Evolutionary conservation across 2,888 invertebrate species (phyloP).

Genomic region (Anoncus sp.): DNA sequence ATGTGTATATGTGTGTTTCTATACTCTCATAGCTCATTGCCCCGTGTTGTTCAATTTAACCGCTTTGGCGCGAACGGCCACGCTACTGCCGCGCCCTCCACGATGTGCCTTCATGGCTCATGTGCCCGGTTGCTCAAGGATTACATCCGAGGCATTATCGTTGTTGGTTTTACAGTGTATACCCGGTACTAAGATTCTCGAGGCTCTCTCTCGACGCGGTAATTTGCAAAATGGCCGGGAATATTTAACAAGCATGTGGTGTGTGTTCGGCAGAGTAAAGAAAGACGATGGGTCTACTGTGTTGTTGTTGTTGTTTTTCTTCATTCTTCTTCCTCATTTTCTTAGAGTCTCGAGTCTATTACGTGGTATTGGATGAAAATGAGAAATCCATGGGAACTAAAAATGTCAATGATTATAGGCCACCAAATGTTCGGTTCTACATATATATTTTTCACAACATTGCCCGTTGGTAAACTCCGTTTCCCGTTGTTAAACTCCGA

Average conservation of each 20-base stretch:
- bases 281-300: background rate
- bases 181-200: background rate
- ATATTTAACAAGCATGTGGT: conserved; percentile 9
- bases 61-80: conserved; percentile 69
- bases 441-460: background rate
- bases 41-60: conserved; percentile 74
- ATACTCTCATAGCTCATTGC: conserved; percentile 15
- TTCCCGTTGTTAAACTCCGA: too few relatives aligned
- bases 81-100: conserved; percentile 56
- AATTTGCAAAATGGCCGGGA: conserved; percentile 68
- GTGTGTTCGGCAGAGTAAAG: background rate
- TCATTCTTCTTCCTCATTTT: too few relatives aligned
- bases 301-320: background rate
- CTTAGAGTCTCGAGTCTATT: conserved; percentile 45
- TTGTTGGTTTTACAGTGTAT: conserved; percentile 15
- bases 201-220: conserved; percentile 59
- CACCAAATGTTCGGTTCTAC: background rate
- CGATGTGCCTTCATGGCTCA: background rate
- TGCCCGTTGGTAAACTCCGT: too few relatives aligned
- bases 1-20: background rate
- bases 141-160: conserved; percentile 1
- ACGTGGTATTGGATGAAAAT: background rate
- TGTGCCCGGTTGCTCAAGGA: background rate
- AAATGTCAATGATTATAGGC: conserved; percentile 48
- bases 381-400: conserved; percentile 54